Evolutionary conservation across 2,888 invertebrate species (phyloP).

Genomic region (Callinectes sapidus): DNA sequence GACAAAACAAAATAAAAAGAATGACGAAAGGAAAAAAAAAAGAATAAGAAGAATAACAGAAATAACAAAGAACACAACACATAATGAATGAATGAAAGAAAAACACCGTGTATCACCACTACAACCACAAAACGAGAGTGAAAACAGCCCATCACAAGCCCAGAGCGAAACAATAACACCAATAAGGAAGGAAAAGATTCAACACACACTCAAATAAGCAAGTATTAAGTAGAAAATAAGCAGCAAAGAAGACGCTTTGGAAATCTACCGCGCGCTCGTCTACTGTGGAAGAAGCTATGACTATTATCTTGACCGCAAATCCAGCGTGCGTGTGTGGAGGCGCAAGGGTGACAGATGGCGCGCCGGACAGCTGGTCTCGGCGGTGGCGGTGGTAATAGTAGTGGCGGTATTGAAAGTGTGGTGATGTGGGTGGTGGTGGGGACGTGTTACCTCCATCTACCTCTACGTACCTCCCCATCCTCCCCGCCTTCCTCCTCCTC

Average conservation of each 20-base stretch:
- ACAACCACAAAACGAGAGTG: too few relatives aligned
- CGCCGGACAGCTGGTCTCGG: not conserved
- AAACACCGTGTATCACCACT: too few relatives aligned
- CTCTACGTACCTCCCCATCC: not conserved
- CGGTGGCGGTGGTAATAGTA: not conserved
- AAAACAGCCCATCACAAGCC: too few relatives aligned
- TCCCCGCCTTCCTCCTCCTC: too few relatives aligned
- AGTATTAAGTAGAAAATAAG: not conserved
- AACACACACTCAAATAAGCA: not conserved
- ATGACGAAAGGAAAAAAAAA: too few relatives aligned
- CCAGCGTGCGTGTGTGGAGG: not conserved
- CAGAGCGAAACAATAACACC: too few relatives aligned
- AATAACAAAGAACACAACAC: too few relatives aligned
- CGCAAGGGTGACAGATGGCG: not conserved
- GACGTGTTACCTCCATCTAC: not conserved
- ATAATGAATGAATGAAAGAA: too few relatives aligned
- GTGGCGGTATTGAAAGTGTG: not conserved
- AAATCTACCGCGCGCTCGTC: not conserved
- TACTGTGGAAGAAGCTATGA: not conserved
- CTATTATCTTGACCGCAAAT: constrained; percentile 9
- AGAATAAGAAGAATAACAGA: too few relatives aligned
- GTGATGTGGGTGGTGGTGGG: not conserved
- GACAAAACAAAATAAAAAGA: too few relatives aligned
- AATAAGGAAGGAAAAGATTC: too few relatives aligned
- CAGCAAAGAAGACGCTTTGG: not conserved